Conservation (phyloP, 2,113 vertebrate species). For the Eretmochelys imbricata region DNA sequence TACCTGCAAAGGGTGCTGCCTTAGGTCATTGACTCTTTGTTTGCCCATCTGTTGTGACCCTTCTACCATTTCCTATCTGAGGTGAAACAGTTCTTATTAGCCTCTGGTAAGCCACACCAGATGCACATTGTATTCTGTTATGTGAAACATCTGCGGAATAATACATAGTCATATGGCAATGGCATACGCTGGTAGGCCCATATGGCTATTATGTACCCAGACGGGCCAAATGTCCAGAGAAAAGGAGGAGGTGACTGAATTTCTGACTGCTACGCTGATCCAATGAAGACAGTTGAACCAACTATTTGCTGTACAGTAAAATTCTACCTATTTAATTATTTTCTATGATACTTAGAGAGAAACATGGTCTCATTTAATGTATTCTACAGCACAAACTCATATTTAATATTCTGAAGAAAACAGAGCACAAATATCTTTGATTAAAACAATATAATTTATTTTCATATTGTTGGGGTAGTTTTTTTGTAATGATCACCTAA, state of each 20-base stretch:
- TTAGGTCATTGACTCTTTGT: neutral
- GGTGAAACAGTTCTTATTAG: neutral
- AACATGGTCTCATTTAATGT: neutral
- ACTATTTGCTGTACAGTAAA: neutral
- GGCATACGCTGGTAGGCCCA: neutral
- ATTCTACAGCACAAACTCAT: neutral
- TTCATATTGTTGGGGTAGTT: neutral
- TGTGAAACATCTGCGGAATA: neutral
- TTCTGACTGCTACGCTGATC: neutral
- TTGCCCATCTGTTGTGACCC: neutral
- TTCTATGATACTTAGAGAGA: neutral
- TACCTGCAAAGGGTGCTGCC: neutral
- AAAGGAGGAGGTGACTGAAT: neutral
- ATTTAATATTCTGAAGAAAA: neutral
- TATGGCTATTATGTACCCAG: neutral
- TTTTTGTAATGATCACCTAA: neutral
- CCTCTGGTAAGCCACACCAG: neutral
- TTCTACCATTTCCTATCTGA: neutral
- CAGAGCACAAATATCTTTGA: neutral
- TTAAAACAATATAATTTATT: neutral
- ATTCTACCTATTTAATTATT: neutral
- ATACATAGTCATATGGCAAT: neutral
- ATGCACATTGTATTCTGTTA: neutral
- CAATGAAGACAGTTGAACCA: neutral
- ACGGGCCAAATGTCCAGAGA: neutral